phyloP scores from a whole-genome alignment of 92 coral and sea anemone genomes.

The Palythoa caribaeorum region DNA sequence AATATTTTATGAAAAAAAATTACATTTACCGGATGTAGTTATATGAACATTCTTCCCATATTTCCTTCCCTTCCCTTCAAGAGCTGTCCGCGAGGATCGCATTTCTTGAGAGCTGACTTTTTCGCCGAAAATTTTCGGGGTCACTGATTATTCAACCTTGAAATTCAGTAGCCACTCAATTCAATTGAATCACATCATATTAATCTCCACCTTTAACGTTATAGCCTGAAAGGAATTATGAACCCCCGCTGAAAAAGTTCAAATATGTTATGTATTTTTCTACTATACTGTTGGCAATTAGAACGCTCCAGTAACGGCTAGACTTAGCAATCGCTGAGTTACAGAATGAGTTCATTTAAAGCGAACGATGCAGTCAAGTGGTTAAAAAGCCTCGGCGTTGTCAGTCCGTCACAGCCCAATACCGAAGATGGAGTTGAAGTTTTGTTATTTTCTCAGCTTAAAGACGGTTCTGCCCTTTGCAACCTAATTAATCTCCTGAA shows the following conservation, averaged over 20 bases:
- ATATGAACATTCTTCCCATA: background rate
- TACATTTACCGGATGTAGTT: background rate
- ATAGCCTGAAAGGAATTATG: constrained; percentile 10
- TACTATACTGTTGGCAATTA: background rate
- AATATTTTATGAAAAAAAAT: background rate
- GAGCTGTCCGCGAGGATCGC: background rate
- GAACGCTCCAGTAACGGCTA: constrained; percentile 16
- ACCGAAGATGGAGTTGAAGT: constrained; percentile 54
- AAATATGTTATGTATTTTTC: constrained; percentile 23
- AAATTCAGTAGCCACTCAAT: constrained; percentile 32
- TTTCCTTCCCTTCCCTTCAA: background rate
- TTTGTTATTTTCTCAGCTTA: constrained; percentile 60
- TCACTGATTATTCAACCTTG: constrained; percentile 6
- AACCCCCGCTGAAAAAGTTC: constrained; percentile 43
- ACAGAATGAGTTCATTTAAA: constrained; percentile 43
- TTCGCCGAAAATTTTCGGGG: constrained; percentile 18
- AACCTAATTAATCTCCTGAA: constrained; percentile 74
- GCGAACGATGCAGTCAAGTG: constrained; percentile 60
- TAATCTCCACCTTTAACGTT: background rate
- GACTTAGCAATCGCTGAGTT: background rate
- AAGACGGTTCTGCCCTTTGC: constrained; percentile 77
- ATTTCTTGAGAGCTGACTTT: background rate
- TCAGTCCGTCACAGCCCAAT: constrained; percentile 54
- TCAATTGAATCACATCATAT: background rate
- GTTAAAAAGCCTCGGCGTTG: constrained; percentile 73